These are phyloP conservation scores for Monoplex corrugatus DNA, from an alignment of 2,888 invertebrate genomes.

Conservation along the genomic window DNA sequence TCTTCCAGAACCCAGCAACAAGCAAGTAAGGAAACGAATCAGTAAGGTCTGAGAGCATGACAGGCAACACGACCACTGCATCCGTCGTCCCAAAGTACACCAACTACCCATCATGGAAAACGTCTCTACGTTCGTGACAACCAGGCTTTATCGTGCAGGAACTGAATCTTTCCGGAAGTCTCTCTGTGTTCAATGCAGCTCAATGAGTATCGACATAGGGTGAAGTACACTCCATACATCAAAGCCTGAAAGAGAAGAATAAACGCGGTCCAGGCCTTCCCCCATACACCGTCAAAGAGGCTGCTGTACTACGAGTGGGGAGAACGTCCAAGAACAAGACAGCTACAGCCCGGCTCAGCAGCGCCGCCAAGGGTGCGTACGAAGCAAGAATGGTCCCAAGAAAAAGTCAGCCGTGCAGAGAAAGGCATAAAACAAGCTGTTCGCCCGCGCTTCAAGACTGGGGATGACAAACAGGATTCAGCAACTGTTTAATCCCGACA, in stretches of 20 bases:
- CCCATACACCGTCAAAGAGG: constrained; percentile 48
- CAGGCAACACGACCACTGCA: background rate
- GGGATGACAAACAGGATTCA: constrained; percentile 46
- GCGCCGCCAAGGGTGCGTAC: background rate
- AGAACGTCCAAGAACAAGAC: constrained; percentile 9
- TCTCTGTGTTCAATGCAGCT: background rate
- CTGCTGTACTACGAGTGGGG: constrained; percentile 41
- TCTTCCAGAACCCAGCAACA: background rate
- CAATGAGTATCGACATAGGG: constrained; percentile 37
- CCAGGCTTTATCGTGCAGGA: constrained; percentile 23
- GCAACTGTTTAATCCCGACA: constrained; percentile 57
- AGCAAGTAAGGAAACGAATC: constrained; percentile 29
- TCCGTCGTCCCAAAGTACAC: background rate
- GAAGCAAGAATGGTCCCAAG: constrained; percentile 6
- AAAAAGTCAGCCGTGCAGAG: constrained; percentile 37
- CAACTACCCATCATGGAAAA: background rate
- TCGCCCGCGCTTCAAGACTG: constrained; percentile 49
- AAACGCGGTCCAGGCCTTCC: constrained; percentile 20
- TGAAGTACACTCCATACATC: constrained; percentile 49
- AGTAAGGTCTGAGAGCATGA: constrained; percentile 21
- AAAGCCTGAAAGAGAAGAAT: constrained; percentile 44
- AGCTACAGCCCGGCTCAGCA: constrained; percentile 22
- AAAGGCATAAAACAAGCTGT: constrained; percentile 52
- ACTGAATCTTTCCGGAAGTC: background rate
- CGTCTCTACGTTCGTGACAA: background rate